These are phyloP conservation scores for Cepaea nemoralis DNA, from an alignment of 1,140 invertebrate species.

Conservation along the genomic window DNA sequence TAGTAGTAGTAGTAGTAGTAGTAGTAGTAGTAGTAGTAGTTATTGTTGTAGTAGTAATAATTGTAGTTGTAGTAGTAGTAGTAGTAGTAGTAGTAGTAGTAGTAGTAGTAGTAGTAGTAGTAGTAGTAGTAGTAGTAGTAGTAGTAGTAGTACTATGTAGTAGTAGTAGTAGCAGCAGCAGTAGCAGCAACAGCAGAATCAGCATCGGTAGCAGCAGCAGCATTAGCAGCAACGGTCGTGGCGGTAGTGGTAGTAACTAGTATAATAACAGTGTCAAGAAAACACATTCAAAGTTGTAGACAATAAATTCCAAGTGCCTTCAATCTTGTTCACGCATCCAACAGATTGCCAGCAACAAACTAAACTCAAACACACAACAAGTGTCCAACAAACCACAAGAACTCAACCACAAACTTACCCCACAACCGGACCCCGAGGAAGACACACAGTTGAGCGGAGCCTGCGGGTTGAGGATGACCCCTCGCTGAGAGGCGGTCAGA, in stretches of 20 bases:
- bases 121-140: background rate
- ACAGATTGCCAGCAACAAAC: background rate
- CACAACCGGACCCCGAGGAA: background rate
- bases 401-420: background rate
- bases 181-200: too few relatives aligned
- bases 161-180: background rate
- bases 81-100: background rate
- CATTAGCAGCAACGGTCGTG: too few relatives aligned
- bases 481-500: background rate
- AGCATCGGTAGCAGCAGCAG: too few relatives aligned
- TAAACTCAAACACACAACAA: background rate
- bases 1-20: background rate
- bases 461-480: background rate
- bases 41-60: too few relatives aligned
- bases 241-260: too few relatives aligned
- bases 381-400: background rate
- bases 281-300: too few relatives aligned
- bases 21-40: slow-evolving; percentile 9
- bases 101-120: background rate
- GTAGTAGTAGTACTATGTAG: too few relatives aligned
- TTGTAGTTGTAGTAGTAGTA: too few relatives aligned
- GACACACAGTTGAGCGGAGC: background rate
- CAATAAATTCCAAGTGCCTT: too few relatives aligned
- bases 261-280: too few relatives aligned
- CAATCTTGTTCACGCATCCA: too few relatives aligned